Evolutionary conservation across 2,888 invertebrate genomes (phyloP).

Genomic region (Lasioglossum oenotherae): DNA sequence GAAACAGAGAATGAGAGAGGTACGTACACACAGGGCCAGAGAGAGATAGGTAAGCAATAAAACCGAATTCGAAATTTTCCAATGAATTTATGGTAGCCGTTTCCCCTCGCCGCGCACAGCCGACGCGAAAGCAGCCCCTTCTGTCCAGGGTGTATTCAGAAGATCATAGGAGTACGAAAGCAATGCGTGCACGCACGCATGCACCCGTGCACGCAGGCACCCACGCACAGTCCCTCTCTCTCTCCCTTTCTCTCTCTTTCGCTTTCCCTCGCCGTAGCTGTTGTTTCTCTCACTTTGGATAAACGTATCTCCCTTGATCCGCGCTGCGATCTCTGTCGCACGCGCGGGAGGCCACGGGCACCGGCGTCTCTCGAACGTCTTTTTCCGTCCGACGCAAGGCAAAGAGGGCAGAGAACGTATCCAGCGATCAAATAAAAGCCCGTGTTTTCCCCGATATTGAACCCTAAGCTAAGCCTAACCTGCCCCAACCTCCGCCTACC

Average conservation of each 20-base stretch:
- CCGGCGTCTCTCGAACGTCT: slow-evolving; percentile 11
- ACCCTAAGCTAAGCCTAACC: slow-evolving; percentile 83
- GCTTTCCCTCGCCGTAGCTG: not conserved
- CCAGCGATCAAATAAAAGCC: slow-evolving; percentile 81
- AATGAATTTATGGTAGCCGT: slow-evolving; percentile 69
- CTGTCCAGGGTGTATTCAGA: slow-evolving; percentile 67
- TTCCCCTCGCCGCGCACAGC: slow-evolving; percentile 44
- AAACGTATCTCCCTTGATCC: slow-evolving; percentile 50
- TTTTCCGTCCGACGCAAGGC: slow-evolving; percentile 40
- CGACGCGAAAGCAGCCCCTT: slow-evolving; percentile 66
- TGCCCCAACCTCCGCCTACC: slow-evolving; percentile 80
- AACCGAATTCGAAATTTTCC: slow-evolving; percentile 73
- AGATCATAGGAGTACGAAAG: slow-evolving; percentile 70
- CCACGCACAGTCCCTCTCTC: slow-evolving; percentile 4
- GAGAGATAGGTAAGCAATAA: slow-evolving; percentile 45
- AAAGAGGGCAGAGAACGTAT: slow-evolving; percentile 58
- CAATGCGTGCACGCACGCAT: slow-evolving; percentile 65
- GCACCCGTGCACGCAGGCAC: slow-evolving; percentile 52
- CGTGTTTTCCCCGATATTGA: slow-evolving; percentile 81
- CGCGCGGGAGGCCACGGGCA: not conserved
- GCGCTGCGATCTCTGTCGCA: slow-evolving; percentile 19
- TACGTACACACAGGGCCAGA: slow-evolving; percentile 20
- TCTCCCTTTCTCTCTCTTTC: slow-evolving; percentile 31
- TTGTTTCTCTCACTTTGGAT: slow-evolving; percentile 28
- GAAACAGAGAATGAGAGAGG: not conserved